Evolutionary conservation across 2,797 vertebrate species (phyloP).

Genomic region (Netta rufina): DNA sequence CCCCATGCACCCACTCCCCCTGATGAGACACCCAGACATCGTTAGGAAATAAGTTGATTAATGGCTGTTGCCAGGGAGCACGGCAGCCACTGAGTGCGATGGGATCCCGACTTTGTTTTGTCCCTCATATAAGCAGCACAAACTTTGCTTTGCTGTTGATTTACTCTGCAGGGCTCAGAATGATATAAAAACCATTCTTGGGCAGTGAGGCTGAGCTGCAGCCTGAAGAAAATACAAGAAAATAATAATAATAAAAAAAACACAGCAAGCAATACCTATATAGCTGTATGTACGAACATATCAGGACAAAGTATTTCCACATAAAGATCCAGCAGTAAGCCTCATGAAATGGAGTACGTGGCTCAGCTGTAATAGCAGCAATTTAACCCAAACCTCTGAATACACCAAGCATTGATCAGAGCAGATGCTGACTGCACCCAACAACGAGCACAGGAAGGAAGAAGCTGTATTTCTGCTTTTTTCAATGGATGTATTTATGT

Average conservation of each 20-base stretch:
- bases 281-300: rapidly evolving
- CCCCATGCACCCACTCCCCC: rapidly evolving
- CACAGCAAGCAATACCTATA: rapidly evolving
- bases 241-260: neutral
- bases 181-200: rapidly evolving
- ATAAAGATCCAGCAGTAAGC: neutral
- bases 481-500: too few species aligned
- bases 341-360: rapidly evolving
- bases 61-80: neutral
- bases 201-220: neutral
- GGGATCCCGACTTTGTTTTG: neutral
- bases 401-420: neutral
- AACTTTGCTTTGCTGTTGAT: neutral
- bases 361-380: neutral
- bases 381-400: neutral
- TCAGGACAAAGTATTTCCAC: neutral
- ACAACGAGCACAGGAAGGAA: neutral
- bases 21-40: rapidly evolving
- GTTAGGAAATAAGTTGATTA: rapidly evolving
- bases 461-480: neutral
- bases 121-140: neutral
- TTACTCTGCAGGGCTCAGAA: rapidly evolving
- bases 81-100: rapidly evolving
- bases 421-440: neutral
- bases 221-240: neutral